Conservation (phyloP, 1,140 invertebrate species). For the Leptopilina clavipes region DNA sequence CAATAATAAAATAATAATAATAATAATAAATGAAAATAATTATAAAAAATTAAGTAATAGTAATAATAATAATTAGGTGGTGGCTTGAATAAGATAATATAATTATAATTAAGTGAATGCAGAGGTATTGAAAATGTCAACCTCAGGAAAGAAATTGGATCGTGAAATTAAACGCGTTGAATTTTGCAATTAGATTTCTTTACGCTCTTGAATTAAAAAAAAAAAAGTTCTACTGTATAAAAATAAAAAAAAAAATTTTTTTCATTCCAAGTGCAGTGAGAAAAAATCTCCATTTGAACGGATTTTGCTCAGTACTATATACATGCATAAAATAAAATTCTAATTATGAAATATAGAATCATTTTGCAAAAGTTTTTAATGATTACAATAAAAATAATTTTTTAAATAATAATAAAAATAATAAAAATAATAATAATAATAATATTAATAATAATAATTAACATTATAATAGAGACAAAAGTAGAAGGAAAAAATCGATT, state of each 20-base stretch:
- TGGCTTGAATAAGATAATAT: background rate
- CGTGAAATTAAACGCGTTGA: background rate
- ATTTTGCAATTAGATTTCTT: background rate
- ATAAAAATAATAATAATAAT: no score
- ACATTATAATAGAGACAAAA: no score
- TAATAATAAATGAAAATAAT: background rate
- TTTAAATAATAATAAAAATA: no score
- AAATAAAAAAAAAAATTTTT: background rate
- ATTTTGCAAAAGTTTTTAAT: no score
- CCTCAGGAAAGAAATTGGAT: background rate
- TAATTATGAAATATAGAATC: background rate
- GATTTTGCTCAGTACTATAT: no score
- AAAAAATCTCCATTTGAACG: background rate
- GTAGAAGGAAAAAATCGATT: no score
- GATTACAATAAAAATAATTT: no score
- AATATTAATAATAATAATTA: no score
- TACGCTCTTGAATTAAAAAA: background rate
- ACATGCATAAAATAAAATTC: background rate
- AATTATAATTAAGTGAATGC: background rate
- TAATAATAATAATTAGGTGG: background rate
- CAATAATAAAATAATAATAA: background rate
- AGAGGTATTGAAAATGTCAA: background rate
- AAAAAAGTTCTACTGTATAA: no score
- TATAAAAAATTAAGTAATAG: background rate
- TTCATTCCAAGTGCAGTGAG: background rate